phyloP scores from a whole-genome alignment of 2,888 invertebrate genomes.

The Athetis lepigone region DNA sequence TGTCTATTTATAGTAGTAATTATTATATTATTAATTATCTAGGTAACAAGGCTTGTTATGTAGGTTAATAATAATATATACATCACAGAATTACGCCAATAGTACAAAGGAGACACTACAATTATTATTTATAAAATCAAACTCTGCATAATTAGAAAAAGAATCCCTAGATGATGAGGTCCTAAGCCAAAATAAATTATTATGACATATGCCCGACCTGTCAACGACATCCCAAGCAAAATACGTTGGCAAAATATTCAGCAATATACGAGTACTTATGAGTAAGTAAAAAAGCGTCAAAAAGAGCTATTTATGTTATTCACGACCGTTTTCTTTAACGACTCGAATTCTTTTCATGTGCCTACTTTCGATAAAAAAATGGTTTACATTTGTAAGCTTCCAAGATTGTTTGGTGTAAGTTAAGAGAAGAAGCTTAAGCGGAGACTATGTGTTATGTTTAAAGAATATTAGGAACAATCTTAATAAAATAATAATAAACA shows the following conservation, averaged over 20 bases:
- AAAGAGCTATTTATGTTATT: slow-evolving; percentile 64
- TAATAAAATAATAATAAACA: too few relatives aligned
- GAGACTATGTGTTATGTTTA: neutral
- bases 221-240: slow-evolving; percentile 31
- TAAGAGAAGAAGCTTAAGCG: slow-evolving; percentile 37
- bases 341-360: slow-evolving; percentile 62
- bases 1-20: too few relatives aligned
- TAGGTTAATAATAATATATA: too few relatives aligned
- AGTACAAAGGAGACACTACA: too few relatives aligned
- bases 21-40: too few relatives aligned
- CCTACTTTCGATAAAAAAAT: slow-evolving; percentile 70
- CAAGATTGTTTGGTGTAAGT: slow-evolving; percentile 26
- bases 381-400: slow-evolving; percentile 69
- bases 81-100: too few relatives aligned
- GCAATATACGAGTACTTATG: slow-evolving; percentile 24
- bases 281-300: slow-evolving; percentile 54
- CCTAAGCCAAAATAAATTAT: slow-evolving; percentile 2
- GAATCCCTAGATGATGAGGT: neutral
- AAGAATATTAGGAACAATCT: too few relatives aligned
- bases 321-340: slow-evolving; percentile 63
- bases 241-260: slow-evolving; percentile 21
- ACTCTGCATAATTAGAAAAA: neutral
- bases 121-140: neutral
- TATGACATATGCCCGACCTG: neutral
- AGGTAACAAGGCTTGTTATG: too few relatives aligned